phyloP scores from a whole-genome alignment of 2,888 invertebrate species.

The Drosophila seclusa region DNA sequence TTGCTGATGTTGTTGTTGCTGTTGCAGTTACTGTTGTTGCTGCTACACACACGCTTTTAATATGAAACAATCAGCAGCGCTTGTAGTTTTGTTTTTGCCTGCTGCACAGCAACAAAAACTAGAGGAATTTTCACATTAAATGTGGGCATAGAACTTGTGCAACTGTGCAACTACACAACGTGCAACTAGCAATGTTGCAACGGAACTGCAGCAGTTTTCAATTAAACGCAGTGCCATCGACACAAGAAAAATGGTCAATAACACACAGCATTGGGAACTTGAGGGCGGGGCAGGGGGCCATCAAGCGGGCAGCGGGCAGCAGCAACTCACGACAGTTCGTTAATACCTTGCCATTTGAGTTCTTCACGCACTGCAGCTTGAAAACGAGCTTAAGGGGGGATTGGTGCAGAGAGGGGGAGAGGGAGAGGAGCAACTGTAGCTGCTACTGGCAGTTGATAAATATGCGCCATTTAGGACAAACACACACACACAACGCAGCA shows the following conservation, averaged over 20 bases:
- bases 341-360: conserved; percentile 81
- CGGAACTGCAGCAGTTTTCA: conserved; percentile 81
- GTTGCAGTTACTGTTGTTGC: conserved; percentile 18
- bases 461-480: conserved; percentile 72
- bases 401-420: conserved; percentile 5
- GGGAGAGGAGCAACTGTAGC: conserved; percentile 12
- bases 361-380: conserved; percentile 77
- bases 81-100: conserved; percentile 77
- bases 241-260: conserved; percentile 73
- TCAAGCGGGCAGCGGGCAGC: neutral
- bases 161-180: conserved; percentile 41
- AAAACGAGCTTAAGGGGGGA: conserved; percentile 36
- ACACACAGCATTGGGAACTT: conserved; percentile 5
- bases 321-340: conserved; percentile 79
- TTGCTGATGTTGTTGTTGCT: conserved; percentile 41
- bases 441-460: conserved; percentile 72
- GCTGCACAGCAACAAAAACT: conserved; percentile 54
- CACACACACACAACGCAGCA: conserved; percentile 62
- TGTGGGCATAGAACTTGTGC: conserved; percentile 66
- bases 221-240: conserved; percentile 81
- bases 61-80: conserved; percentile 77
- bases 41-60: conserved; percentile 72
- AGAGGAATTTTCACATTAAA: conserved; percentile 72
- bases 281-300: conserved; percentile 4
- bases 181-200: conserved; percentile 16